Evolutionary conservation across 1,140 invertebrate species (phyloP), one percentile per base, ranked within the genome.

Genomic region (Paramacrobiotus metropolitanus): DNA sequence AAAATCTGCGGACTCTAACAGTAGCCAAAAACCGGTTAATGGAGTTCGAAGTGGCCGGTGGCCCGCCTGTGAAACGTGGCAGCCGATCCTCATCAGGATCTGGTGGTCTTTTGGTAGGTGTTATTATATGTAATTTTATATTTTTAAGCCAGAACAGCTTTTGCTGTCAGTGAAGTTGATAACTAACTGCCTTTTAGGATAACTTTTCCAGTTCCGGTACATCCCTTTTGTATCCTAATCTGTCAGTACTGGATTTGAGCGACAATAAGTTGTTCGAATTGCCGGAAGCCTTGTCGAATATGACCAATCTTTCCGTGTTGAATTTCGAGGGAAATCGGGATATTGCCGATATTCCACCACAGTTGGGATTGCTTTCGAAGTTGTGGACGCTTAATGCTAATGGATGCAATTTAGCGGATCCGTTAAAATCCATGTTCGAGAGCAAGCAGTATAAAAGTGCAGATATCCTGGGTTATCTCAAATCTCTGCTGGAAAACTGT

Each of bases 381-480:
- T 74, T 99, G 18, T 97, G 93, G 91, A 96, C 92, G 73, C 73
- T 98, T 18, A 93, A 92, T 71, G 87, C 91, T 3, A 79, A 83
- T 62, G 87, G 87, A 0, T 97, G 93, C 71, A 80, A 80, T 60
- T 75, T 88, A 31, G 86, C 83, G 71, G 91, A 89, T 71, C 91
- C 86, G 1, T 74, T 98, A 9, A 84, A 85, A 64, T 85, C 86
- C 0, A 89, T 97, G 82, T 85, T 96, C 31, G 83, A 85, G 29
- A 85, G 83, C 59, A 90, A 90, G 67, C 87, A 88, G 62, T 89
- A 87, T 69, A 93, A 93, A 75, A 94, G 90, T 2, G 88, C 89
- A 80, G 92, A 97, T 70, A 85, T 99, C 34, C 82, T 97, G 31
- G 89, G 89, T 0, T 96, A 95, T 74, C 77, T 98, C 1, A 90